Evolutionary conservation across 2,797 vertebrate genomes (phyloP).

Genomic region (Cynopterus sphinx): DNA sequence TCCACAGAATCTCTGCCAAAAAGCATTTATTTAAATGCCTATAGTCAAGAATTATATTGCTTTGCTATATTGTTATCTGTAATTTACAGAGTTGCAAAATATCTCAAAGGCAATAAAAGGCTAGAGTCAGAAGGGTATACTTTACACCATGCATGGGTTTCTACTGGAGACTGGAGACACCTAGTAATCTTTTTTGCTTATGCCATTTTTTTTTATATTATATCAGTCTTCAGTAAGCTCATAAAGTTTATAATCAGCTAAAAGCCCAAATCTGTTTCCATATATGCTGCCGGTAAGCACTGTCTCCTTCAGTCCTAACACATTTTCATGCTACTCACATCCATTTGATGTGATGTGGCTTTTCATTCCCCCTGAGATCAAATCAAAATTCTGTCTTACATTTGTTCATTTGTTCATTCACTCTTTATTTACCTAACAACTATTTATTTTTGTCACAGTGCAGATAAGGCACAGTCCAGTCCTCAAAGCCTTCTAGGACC

Average conservation of each 20-base stretch:
- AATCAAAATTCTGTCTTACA: not conserved
- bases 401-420: not conserved
- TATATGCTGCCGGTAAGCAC: not conserved
- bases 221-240: not conserved
- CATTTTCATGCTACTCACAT: rapidly evolving
- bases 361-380: not conserved
- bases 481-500: not conserved
- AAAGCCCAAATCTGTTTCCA: not conserved
- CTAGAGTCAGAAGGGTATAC: not conserved
- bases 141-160: not conserved
- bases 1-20: not conserved
- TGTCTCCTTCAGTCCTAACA: not conserved
- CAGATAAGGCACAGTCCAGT: not conserved
- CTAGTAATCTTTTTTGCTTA: not conserved
- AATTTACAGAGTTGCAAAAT: not conserved
- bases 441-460: not conserved
- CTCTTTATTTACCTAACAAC: not conserved
- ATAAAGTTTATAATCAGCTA: not conserved
- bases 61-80: not conserved
- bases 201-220: not conserved
- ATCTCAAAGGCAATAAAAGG: not conserved
- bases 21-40: not conserved
- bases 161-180: not conserved
- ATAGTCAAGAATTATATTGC: not conserved
- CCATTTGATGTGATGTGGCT: not conserved